phyloP scores from a whole-genome alignment of 2,113 vertebrate species.

The Dicrurus megarhynchus region DNA sequence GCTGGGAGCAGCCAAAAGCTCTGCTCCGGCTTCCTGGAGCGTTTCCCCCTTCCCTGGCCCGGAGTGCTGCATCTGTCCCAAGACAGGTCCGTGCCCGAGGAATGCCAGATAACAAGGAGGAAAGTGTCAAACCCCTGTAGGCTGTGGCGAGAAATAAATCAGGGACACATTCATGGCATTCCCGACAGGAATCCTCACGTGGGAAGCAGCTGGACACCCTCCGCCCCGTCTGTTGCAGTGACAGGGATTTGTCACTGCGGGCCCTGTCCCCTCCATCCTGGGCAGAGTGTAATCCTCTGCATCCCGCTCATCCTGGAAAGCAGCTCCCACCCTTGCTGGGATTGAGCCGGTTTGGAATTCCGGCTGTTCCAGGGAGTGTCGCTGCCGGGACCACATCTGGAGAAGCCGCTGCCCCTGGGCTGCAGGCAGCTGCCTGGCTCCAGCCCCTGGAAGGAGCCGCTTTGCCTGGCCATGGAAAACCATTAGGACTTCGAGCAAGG shows the following conservation, averaged over 20 bases:
- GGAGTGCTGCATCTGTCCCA: not conserved
- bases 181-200: not conserved
- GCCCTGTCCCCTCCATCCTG: accelerated
- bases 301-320: not conserved
- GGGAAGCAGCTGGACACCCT: not conserved
- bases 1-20: not conserved
- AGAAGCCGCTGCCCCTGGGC: not conserved
- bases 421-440: not conserved
- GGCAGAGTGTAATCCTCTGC: accelerated
- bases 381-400: not conserved
- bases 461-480: slow-evolving; percentile 22
- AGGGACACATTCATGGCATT: not conserved
- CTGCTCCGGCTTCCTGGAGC: not conserved
- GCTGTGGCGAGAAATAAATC: not conserved
- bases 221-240: accelerated
- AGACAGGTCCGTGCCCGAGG: not conserved
- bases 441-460: not conserved
- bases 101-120: slow-evolving; percentile 33
- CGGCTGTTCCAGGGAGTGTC: accelerated
- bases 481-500: not conserved
- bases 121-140: not conserved
- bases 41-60: not conserved
- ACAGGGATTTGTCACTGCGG: not conserved
- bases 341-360: not conserved
- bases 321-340: accelerated